These are phyloP conservation scores for Pygathrix nemaeus DNA, from an alignment of 2,113 vertebrate genomes.

Conservation along the genomic window DNA sequence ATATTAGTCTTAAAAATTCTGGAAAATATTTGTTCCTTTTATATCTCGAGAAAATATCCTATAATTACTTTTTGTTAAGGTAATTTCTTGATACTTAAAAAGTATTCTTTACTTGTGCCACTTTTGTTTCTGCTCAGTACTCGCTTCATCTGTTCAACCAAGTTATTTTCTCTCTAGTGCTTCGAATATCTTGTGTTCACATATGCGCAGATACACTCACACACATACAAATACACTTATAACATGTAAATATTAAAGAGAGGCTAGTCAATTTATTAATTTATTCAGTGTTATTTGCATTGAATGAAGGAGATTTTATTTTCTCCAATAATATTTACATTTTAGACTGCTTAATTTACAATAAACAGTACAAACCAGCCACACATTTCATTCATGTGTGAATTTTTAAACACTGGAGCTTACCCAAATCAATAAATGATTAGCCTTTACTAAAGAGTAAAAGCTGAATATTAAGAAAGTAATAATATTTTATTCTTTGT, in stretches of 20 bases:
- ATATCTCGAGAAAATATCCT: background rate
- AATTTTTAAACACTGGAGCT: background rate
- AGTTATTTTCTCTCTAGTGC: background rate
- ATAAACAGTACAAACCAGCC: background rate
- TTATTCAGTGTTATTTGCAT: slow-evolving; percentile 19
- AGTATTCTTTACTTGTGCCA: background rate
- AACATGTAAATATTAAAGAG: slow-evolving; percentile 1
- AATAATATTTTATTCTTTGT: slow-evolving; percentile 14
- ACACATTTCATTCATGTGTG: slow-evolving; percentile 1
- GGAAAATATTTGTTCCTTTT: background rate
- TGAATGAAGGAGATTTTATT: slow-evolving; percentile 27
- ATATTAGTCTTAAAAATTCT: background rate
- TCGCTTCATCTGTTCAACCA: background rate
- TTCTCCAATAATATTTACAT: slow-evolving; percentile 50
- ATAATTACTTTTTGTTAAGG: background rate
- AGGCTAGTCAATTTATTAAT: background rate
- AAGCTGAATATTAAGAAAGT: slow-evolving; percentile 33
- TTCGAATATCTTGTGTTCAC: background rate
- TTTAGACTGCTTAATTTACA: background rate
- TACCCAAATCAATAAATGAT: slow-evolving; percentile 46
- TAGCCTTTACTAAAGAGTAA: slow-evolving; percentile 25
- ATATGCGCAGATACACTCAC: background rate
- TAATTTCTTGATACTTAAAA: background rate
- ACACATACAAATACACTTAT: background rate
- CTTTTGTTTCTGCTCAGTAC: background rate